phyloP scores from a whole-genome alignment of 1,140 invertebrate species.

The Ganaspis sp. region DNA sequence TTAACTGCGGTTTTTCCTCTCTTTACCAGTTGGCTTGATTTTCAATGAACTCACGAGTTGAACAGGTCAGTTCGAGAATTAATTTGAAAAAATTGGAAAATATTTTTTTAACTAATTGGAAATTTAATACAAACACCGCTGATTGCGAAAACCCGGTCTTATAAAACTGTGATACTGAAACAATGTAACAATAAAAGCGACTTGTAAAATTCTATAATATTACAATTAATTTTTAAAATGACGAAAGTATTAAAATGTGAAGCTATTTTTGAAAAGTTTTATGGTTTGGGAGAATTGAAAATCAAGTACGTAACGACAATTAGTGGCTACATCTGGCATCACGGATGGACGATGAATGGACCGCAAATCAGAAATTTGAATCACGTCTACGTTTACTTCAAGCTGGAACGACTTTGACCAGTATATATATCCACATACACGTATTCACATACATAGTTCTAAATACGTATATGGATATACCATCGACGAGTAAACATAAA shows the following conservation, averaged over 20 bases:
- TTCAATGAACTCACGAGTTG: not conserved
- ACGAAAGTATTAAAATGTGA: too few relatives aligned
- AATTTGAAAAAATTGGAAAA: not conserved
- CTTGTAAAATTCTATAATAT: too few relatives aligned
- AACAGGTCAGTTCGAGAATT: not conserved
- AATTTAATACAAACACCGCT: not conserved
- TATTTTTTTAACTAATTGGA: not conserved
- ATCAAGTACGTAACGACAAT: constrained; percentile 12
- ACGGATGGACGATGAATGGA: not conserved
- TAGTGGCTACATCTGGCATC: constrained; percentile 5
- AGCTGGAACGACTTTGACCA: constrained; percentile 26
- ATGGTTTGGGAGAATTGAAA: not conserved
- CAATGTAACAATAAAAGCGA: too few relatives aligned
- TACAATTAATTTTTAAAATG: too few relatives aligned
- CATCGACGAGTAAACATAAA: constrained; percentile 25
- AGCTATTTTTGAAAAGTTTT: not conserved
- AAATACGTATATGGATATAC: too few relatives aligned
- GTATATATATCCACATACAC: not conserved
- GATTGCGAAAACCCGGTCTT: not conserved
- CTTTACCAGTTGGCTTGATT: not conserved
- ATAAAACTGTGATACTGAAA: too few relatives aligned
- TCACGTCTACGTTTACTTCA: constrained; percentile 28
- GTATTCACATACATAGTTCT: too few relatives aligned
- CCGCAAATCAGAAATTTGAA: constrained; percentile 9
- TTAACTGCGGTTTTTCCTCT: constrained; percentile 28